Conservation (phyloP, 2,113 vertebrate species). For the Pygoscelis adeliae region DNA sequence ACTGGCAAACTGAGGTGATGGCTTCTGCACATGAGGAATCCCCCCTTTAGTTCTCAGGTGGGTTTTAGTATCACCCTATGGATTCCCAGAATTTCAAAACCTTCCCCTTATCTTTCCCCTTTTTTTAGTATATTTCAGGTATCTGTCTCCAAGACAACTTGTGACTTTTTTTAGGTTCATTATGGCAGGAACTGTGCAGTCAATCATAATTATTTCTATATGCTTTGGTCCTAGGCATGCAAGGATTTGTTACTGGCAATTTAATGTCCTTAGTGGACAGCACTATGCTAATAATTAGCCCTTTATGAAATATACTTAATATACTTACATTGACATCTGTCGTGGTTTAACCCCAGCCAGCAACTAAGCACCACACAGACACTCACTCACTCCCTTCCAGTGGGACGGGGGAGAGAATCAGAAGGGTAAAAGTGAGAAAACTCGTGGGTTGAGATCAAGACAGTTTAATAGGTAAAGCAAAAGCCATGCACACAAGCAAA, state of each 20-base stretch:
- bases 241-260: neutral
- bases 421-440: too few relatives aligned
- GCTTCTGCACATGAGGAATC: neutral
- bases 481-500: too few relatives aligned
- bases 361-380: too few relatives aligned
- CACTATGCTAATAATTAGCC: neutral
- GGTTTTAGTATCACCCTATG: neutral
- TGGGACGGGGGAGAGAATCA: too few relatives aligned
- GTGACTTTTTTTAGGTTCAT: neutral
- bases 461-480: too few relatives aligned
- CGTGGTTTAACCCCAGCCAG: too few relatives aligned
- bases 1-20: fast-evolving
- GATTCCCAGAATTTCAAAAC: neutral
- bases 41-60: neutral
- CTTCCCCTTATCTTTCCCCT: neutral
- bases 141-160: neutral
- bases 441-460: too few relatives aligned
- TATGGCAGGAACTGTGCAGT: neutral
- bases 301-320: neutral
- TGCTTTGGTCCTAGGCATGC: neutral
- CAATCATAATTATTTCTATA: neutral
- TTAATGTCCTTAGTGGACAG: neutral
- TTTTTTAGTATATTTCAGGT: neutral
- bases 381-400: too few relatives aligned
- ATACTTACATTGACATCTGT: neutral